Evolutionary conservation across 2,113 vertebrate species (phyloP).

Genomic region (Saguinus midas): DNA sequence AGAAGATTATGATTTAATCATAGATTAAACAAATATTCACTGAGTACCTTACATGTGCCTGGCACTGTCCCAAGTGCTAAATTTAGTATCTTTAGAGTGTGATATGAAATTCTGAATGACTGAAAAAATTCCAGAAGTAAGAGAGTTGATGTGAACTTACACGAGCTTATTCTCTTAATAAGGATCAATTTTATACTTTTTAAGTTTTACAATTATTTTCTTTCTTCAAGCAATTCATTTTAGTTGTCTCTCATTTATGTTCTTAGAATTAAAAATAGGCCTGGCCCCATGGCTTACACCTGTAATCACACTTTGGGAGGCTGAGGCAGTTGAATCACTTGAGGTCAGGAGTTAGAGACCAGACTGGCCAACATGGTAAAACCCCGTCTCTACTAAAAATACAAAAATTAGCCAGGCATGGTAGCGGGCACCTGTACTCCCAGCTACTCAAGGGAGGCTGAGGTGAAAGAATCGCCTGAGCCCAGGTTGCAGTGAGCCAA

Average conservation of each 20-base stretch:
- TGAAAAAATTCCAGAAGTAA: background rate
- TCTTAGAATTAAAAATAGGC: background rate
- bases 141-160: background rate
- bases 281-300: too few species aligned
- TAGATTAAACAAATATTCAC: background rate
- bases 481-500: too few species aligned
- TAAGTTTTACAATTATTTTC: background rate
- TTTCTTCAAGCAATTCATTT: background rate
- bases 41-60: background rate
- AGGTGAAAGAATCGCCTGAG: too few species aligned
- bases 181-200: background rate
- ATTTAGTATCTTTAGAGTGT: background rate
- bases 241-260: background rate
- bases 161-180: background rate
- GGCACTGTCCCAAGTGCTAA: background rate
- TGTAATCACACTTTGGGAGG: too few species aligned
- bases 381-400: too few species aligned
- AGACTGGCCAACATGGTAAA: too few species aligned
- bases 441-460: too few species aligned
- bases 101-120: background rate
- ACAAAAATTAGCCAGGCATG: too few species aligned
- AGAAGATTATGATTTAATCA: constrained; percentile 4
- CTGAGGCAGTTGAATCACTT: too few species aligned
- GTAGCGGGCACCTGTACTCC: too few species aligned
- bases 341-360: too few species aligned